Percentiles rank a stretch among this genome's conserved stretches.
Evolutionary conservation across 2,113 vertebrate species (phyloP).

Genomic region (Sceloporus undulatus): DNA sequence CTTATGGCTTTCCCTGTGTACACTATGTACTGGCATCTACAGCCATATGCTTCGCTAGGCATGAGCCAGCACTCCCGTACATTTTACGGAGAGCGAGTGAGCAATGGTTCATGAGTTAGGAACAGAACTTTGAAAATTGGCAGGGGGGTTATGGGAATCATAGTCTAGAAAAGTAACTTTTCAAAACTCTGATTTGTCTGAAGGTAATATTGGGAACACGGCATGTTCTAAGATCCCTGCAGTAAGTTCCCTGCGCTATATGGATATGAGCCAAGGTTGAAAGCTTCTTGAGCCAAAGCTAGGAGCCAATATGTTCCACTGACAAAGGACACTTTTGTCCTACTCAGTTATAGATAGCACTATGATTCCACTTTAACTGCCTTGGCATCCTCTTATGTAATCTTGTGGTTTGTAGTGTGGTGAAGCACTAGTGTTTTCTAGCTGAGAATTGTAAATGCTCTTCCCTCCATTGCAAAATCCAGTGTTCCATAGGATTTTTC

Average conservation of each 20-base stretch:
- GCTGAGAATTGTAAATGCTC: too few relatives aligned
- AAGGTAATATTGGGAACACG: neutral
- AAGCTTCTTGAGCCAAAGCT: too few relatives aligned
- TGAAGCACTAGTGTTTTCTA: too few relatives aligned
- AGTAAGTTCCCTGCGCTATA: neutral
- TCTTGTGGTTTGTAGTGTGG: too few relatives aligned
- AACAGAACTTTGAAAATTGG: too few relatives aligned
- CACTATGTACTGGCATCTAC: neutral
- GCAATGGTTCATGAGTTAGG: neutral
- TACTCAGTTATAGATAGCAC: too few relatives aligned
- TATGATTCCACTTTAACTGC: neutral
- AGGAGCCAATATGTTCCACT: neutral
- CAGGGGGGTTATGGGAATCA: too few relatives aligned
- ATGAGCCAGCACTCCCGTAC: too few relatives aligned
- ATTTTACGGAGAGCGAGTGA: neutral
- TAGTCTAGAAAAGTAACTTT: too few relatives aligned
- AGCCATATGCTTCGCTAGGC: neutral
- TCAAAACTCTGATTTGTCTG: too few relatives aligned
- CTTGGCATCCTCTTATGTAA: neutral
- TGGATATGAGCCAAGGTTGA: neutral
- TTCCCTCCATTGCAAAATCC: too few relatives aligned
- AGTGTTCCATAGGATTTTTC: too few relatives aligned
- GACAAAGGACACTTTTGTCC: neutral
- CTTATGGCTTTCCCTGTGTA: constrained; percentile 41
- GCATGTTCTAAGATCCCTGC: neutral